Evolutionary conservation across 2,113 vertebrate species (phyloP).

Genomic region (Alouatta palliata): DNA sequence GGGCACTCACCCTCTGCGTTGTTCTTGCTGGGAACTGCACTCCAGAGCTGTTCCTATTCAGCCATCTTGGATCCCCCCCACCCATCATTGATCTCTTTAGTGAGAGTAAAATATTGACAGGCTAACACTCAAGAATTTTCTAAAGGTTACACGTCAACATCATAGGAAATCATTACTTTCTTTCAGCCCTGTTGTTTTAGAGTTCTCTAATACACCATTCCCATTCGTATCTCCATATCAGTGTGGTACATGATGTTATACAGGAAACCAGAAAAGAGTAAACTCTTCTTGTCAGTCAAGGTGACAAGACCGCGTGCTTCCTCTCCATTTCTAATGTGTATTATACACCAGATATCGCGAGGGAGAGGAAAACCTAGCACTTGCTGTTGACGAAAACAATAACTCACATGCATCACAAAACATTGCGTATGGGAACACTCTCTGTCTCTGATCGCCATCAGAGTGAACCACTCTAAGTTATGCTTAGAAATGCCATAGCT

Average conservation of each 20-base stretch:
- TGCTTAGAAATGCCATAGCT: background rate
- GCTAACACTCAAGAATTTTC: background rate
- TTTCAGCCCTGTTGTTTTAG: constrained; percentile 39
- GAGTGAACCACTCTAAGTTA: background rate
- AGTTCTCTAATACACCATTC: background rate
- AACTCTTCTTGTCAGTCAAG: constrained; percentile 31
- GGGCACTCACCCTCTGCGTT: too few species aligned
- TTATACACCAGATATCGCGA: background rate
- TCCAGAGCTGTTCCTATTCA: too few species aligned
- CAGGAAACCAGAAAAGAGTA: constrained; percentile 64
- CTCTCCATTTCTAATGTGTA: constrained; percentile 36
- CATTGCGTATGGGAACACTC: background rate
- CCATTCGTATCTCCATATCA: background rate
- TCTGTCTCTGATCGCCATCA: background rate
- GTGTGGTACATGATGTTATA: background rate
- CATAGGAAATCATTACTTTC: constrained; percentile 53
- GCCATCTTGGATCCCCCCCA: too few species aligned
- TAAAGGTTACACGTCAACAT: background rate
- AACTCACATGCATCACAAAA: too few species aligned
- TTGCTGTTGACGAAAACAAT: background rate
- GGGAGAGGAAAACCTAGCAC: background rate
- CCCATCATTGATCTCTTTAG: background rate
- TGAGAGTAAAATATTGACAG: background rate
- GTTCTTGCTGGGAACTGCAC: too few species aligned
- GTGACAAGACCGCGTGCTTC: constrained; percentile 15